These are phyloP conservation scores for Plecotus auritus DNA, from an alignment of 2,113 vertebrate genomes.

Conservation along the genomic window DNA sequence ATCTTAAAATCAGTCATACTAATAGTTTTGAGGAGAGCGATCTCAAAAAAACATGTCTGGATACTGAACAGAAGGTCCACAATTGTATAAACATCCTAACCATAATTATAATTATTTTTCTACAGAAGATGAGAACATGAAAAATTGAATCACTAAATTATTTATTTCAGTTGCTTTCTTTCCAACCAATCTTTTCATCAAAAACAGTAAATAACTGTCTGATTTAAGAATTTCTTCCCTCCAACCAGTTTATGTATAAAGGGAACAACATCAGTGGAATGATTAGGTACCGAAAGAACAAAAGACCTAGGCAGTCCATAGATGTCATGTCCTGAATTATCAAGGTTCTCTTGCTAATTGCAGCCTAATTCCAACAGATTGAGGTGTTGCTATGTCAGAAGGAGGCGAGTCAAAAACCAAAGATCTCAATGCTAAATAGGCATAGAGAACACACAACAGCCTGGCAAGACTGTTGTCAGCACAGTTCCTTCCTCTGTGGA, in stretches of 20 bases:
- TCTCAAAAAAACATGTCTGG: not conserved
- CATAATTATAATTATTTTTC: slow-evolving; percentile 48
- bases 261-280: not conserved
- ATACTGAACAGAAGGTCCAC: slow-evolving; percentile 27
- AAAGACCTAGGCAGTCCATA: not conserved
- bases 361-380: not conserved
- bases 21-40: not conserved
- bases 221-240: slow-evolving; percentile 22
- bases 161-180: slow-evolving; percentile 28
- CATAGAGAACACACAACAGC: not conserved
- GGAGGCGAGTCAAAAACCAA: not conserved
- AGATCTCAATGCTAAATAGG: not conserved
- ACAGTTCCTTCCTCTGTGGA: not conserved
- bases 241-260: slow-evolving; percentile 24
- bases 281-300: slow-evolving; percentile 44
- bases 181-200: not conserved
- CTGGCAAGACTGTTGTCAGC: not conserved
- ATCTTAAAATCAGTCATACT: not conserved
- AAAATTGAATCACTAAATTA: slow-evolving; percentile 39
- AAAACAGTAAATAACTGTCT: slow-evolving; percentile 23
- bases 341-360: not conserved
- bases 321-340: not conserved
- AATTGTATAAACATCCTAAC: slow-evolving; percentile 16
- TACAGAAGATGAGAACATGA: not conserved
- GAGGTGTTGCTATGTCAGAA: not conserved